Conservation (phyloP, 2,797 vertebrate species). For the Alcedo atthis region DNA sequence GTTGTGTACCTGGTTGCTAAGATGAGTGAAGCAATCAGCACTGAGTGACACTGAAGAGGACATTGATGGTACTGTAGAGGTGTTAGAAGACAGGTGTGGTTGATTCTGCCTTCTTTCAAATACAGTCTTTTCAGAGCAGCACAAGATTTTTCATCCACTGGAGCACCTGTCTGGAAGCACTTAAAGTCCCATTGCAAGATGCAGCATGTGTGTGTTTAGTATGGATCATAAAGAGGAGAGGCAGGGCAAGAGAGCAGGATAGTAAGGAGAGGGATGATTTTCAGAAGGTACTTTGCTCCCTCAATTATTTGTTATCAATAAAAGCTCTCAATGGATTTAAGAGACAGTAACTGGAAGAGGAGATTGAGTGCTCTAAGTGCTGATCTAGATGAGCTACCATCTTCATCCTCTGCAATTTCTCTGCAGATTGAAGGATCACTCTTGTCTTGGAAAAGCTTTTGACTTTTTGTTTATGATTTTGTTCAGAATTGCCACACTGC, state of each 20-base stretch:
- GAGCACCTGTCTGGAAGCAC: neutral
- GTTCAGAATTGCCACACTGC: neutral
- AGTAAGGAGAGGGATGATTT: neutral
- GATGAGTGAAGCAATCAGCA: neutral
- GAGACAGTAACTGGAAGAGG: neutral
- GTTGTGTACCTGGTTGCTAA: neutral
- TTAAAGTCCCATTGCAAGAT: neutral
- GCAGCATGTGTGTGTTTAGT: neutral
- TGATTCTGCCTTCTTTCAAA: neutral
- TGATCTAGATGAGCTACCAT: neutral
- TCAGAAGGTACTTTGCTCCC: neutral
- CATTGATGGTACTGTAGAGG: neutral
- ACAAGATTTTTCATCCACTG: neutral
- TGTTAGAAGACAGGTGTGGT: neutral
- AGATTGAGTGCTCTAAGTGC: neutral
- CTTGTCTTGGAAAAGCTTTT: neutral
- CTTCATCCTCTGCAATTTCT: neutral
- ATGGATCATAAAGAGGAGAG: neutral
- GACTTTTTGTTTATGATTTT: neutral
- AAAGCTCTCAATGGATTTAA: neutral
- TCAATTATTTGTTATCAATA: neutral
- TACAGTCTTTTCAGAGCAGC: neutral
- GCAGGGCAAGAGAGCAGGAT: neutral
- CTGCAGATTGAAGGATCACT: neutral
- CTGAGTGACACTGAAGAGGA: neutral